A percentile compares a stretch with the other conserved stretches of the same genome.
These are phyloP conservation scores for Pasiphila rectangulata DNA, from an alignment of 2,888 invertebrate genomes.

Conservation along the genomic window DNA sequence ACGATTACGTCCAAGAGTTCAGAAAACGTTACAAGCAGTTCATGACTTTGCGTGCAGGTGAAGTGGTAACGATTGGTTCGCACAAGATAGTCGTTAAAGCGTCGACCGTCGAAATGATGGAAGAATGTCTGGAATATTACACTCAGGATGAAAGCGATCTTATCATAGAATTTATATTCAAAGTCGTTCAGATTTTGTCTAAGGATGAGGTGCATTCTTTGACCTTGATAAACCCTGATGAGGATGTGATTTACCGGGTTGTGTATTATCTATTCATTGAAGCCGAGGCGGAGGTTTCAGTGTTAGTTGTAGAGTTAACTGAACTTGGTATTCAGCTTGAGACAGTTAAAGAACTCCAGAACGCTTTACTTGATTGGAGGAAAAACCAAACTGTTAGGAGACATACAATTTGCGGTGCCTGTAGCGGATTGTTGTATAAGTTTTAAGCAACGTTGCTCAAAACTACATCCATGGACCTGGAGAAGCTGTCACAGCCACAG, in stretches of 20 bases:
- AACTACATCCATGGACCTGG: no score
- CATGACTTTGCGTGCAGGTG: constrained; percentile 6
- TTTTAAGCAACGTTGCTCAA: no score
- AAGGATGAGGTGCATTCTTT: constrained; percentile 2
- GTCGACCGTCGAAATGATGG: constrained; percentile 4
- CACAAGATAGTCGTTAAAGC: constrained; percentile 14
- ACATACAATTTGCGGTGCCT: constrained; percentile 6
- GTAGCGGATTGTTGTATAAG: constrained; percentile 4
- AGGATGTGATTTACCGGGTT: constrained; percentile 10
- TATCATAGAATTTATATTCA: constrained; percentile 9
- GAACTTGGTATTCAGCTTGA: not conserved
- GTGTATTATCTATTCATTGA: constrained; percentile 2
- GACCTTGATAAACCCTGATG: constrained; percentile 15
- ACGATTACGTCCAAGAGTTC: constrained; percentile 19
- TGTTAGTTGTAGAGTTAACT: not conserved
- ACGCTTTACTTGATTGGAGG: constrained; percentile 8
- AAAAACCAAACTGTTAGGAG: constrained; percentile 1
- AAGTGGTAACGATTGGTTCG: constrained; percentile 2
- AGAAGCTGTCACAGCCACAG: no score
- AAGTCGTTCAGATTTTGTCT: constrained; percentile 5
- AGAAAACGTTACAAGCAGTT: constrained; percentile 15
- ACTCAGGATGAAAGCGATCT: constrained; percentile 8
- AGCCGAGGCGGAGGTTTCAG: not conserved
- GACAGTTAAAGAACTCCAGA: not conserved
- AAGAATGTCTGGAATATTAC: constrained; percentile 4